Percentiles rank a stretch among this genome's conserved stretches.
These are phyloP conservation scores for Sebastolobus altivelis DNA, from an alignment of 2,797 vertebrate species.

Conservation along the genomic window DNA sequence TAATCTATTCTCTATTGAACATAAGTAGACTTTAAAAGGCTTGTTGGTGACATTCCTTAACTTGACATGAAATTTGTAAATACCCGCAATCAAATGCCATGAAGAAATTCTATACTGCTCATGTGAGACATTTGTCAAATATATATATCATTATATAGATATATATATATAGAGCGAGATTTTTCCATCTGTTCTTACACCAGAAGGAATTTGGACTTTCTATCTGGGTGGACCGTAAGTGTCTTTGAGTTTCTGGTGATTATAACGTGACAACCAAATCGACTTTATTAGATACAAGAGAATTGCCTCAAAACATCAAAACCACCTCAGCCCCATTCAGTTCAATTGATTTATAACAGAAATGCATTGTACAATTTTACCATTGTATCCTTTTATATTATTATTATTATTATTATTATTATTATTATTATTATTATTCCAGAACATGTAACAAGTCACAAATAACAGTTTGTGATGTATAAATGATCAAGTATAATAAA, in stretches of 20 bases:
- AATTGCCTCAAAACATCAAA: conserved; percentile 71
- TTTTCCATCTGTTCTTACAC: conserved; percentile 53
- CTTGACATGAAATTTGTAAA: conserved; percentile 74
- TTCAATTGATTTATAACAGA: conserved; percentile 71
- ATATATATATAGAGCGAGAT: conserved; percentile 7
- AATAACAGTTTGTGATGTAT: conserved; percentile 86
- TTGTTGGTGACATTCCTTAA: conserved; percentile 70
- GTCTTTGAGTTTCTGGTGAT: conserved; percentile 76
- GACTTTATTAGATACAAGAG: conserved; percentile 57
- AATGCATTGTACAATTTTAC: conserved; percentile 81
- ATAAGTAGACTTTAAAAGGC: conserved; percentile 47
- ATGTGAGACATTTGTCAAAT: conserved; percentile 55
- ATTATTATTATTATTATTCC: conserved; percentile 63
- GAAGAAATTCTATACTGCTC: conserved; percentile 68
- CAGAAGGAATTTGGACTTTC: conserved; percentile 61
- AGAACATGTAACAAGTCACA: conserved; percentile 82
- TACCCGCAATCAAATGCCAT: conserved; percentile 76
- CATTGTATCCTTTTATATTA: conserved; percentile 75
- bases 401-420: conserved; percentile 37
- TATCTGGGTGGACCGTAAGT: conserved; percentile 65
- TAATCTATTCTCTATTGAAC: conserved; percentile 76
- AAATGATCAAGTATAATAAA: conserved; percentile 88
- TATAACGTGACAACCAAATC: conserved; percentile 49
- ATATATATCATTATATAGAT: conserved; percentile 44
- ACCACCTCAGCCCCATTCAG: conserved; percentile 58